Percentiles rank a stretch among this genome's conserved stretches.
phyloP scores from a whole-genome alignment of 2,113 vertebrate species.

The Lota lota region DNA sequence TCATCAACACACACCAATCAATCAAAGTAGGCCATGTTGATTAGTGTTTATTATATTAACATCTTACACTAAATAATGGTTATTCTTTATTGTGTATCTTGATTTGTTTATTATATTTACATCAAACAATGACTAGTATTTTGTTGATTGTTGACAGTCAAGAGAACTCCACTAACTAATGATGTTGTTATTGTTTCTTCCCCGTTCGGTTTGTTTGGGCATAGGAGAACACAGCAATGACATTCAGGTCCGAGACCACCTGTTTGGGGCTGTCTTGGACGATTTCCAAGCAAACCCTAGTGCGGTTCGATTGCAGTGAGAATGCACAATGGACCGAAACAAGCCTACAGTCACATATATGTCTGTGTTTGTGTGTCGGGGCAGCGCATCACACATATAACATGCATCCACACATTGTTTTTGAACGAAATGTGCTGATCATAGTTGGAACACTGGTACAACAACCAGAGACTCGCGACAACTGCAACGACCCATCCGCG shows the following conservation, averaged over 20 bases:
- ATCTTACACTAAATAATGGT: constrained; percentile 2
- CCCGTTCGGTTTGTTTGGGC: constrained; percentile 26
- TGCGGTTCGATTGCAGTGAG: background rate
- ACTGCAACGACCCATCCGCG: background rate
- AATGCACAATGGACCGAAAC: background rate
- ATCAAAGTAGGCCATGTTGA: no score
- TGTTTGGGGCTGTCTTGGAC: no score
- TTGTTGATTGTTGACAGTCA: background rate
- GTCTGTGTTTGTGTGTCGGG: background rate
- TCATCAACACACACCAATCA: no score
- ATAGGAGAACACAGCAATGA: constrained; percentile 32
- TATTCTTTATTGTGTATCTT: constrained; percentile 4
- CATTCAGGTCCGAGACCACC: constrained; percentile 9
- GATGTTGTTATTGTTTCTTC: background rate
- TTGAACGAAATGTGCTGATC: background rate
- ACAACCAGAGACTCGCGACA: background rate
- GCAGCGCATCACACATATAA: background rate
- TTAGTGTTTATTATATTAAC: background rate
- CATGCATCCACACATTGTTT: background rate
- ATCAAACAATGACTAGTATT: background rate
- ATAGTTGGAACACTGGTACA: background rate
- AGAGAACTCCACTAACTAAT: no score
- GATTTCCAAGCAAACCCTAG: constrained; percentile 27
- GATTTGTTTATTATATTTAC: background rate
- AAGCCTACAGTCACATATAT: background rate